phyloP scores from a whole-genome alignment of 1,140 invertebrate species.

The Micrasema longulum region DNA sequence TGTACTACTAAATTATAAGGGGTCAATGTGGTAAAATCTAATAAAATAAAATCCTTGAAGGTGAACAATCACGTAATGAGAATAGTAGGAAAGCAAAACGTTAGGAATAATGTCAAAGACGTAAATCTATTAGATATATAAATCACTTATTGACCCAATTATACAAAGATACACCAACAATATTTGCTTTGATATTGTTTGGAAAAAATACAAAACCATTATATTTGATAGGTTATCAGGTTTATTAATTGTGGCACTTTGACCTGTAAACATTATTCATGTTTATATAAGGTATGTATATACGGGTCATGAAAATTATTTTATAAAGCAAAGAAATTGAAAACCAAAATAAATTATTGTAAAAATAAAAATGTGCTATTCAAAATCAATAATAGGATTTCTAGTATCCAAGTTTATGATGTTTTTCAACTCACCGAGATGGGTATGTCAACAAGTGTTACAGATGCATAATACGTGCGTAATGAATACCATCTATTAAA shows the following conservation, averaged over 20 bases:
- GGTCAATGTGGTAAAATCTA: too few relatives aligned
- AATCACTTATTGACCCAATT: not conserved
- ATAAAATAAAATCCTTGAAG: too few relatives aligned
- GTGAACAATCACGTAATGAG: too few relatives aligned
- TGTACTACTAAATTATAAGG: too few relatives aligned
- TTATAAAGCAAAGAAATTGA: not conserved
- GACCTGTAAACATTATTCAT: conserved; percentile 5
- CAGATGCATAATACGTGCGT: conserved; percentile 90
- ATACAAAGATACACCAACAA: conserved; percentile 7
- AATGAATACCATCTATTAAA: conserved; percentile 97
- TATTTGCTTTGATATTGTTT: conserved; percentile 12
- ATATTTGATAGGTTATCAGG: conserved; percentile 38
- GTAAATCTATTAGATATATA: too few relatives aligned
- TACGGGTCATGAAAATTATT: conserved; percentile 2
- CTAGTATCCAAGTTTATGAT: too few relatives aligned
- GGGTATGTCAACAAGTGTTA: conserved; percentile 86
- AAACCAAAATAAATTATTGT: too few relatives aligned
- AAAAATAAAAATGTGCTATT: not conserved
- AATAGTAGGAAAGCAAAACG: too few relatives aligned
- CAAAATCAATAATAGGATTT: too few relatives aligned
- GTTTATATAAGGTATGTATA: not conserved
- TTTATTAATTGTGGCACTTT: conserved; percentile 2
- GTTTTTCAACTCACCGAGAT: conserved; percentile 72
- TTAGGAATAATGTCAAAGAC: too few relatives aligned
- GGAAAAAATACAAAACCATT: conserved; percentile 10